Evolutionary conservation across 2,797 vertebrate species (phyloP), one percentile per base, ranked within the genome.

Genomic region (Urosaurus nigricauda): DNA sequence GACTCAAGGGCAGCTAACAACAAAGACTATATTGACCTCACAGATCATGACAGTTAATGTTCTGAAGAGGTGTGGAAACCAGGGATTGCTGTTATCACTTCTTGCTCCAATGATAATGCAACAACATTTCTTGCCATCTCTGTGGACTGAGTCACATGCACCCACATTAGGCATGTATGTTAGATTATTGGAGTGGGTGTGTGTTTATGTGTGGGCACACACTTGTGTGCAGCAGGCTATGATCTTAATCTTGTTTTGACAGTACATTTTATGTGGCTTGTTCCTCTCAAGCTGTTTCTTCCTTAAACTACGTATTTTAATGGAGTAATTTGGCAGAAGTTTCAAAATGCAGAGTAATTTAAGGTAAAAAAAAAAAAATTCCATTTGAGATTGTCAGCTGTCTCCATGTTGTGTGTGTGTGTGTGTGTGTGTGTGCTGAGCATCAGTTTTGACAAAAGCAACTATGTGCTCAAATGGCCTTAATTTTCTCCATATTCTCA

Each of bases 341-440:
- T 89, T 65, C 85, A 78, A 85, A 83, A 71, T 11, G 17, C 68
- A 56, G 26, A 74, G 87, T 65, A 47, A 73, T 80, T 88, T 88
- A n/a, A 77, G 37, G 63, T 24, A 68, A 40, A 37, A 40, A 37
- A 91, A 47, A 47, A 51, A 51, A 7, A 51, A 51, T 7, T 12
- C 79, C 43, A 29, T 14, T 43, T 63, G 37, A 87, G 78, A 9
- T 63, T 70, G 37, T 87, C 47, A 75, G 74, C 51, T 90, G 79
- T 21, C 17, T 37, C 37, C n/a, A 16, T 26, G 68, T 71, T 24
- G 37, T 26, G 12, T 4, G 71, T 4, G 13, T 73, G 13, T n/a
- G n/a, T n/a, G n/a, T 71, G 29, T 43, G 43, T 40, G 37, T 74
- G 35, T 40, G 37, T 40, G 51, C 78, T 21, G 16, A 35, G 29